Evolutionary conservation across 2,113 vertebrate species (phyloP), one percentile per base, ranked within the genome.

Genomic region (Sinosuthora webbiana): DNA sequence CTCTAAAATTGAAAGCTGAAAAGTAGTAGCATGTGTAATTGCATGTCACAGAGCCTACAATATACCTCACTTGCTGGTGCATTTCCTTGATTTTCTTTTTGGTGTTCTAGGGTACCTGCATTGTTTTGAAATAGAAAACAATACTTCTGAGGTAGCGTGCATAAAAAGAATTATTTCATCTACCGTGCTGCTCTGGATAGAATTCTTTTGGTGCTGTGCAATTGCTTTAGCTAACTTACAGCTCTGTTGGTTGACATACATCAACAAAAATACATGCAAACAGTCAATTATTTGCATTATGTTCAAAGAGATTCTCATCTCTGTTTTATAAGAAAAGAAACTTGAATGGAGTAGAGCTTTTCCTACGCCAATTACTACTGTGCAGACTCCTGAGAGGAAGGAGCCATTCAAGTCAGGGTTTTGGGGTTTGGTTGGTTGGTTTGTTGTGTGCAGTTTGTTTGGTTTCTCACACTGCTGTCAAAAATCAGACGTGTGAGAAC

Each of bases 221-320:
- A 62, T 50, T 87, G 52, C 33, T 89, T 81, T 33, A 80, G 56
- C 74, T 88, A 71, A 33, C 49, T 63, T 89, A 73, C 37, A 74
- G 74, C 56, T 86, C 92, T 53, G 35, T 57, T 89, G 49, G 47
- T 25, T 91, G 91, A 90, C 68, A 83, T 52, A 21, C 42, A 91
- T 53, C 60, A 95, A 87, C 81, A 79, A 87, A 96, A 94, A 92
- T 50, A 92, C 74, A 74, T 44, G 74, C 47, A 77, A 89, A n/a
- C 39, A 92, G 59, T 87, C 95, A 92, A 95, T 97, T 93, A 96
- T 88, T 84, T 92, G 68, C 59, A 90, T 69, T 60, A 62, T 53
- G 24, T 37, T 78, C 62, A 77, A 60, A 82, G 27, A n/a, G 30
- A 45, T 74, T 95, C 78, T 76, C 42, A 47, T 92, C 31, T 90